These are phyloP conservation scores for Ypsolopha scabrella DNA, from an alignment of 2,888 invertebrate species.

Conservation along the genomic window DNA sequence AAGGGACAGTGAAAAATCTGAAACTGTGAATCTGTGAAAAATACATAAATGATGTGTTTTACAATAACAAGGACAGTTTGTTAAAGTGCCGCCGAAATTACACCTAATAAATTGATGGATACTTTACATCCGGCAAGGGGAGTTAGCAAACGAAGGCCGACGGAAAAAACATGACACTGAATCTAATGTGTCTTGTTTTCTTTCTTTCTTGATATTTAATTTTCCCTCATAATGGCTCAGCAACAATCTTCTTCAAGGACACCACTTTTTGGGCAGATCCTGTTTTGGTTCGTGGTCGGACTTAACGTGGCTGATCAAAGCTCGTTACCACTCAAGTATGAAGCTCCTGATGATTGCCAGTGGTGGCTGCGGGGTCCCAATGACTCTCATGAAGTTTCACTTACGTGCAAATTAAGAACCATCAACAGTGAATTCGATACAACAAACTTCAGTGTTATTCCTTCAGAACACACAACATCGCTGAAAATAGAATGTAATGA, in stretches of 20 bases:
- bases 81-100: slow-evolving; percentile 42
- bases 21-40: slow-evolving; percentile 24
- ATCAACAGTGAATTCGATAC: slow-evolving; percentile 90
- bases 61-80: slow-evolving; percentile 39
- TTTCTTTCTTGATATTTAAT: slow-evolving; percentile 63
- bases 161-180: slow-evolving; percentile 70
- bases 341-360: slow-evolving; percentile 89
- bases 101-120: slow-evolving; percentile 64
- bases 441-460: slow-evolving; percentile 89
- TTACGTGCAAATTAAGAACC: slow-evolving; percentile 83
- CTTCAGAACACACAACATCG: slow-evolving; percentile 84
- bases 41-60: slow-evolving; percentile 34
- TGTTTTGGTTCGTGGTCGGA: slow-evolving; percentile 55
- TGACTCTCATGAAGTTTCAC: slow-evolving; percentile 77
- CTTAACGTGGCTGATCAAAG: slow-evolving; percentile 61
- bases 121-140: slow-evolving; percentile 60
- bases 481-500: slow-evolving; percentile 84
- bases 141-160: slow-evolving; percentile 55
- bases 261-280: slow-evolving; percentile 42
- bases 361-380: slow-evolving; percentile 77
- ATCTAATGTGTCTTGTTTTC: slow-evolving; percentile 58
- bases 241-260: slow-evolving; percentile 39
- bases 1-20: slow-evolving; percentile 14
- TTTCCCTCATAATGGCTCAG: slow-evolving; percentile 54
- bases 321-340: slow-evolving; percentile 71